phyloP scores from a whole-genome alignment of 2,888 invertebrate species.

The Ichneumoninae sp. region DNA sequence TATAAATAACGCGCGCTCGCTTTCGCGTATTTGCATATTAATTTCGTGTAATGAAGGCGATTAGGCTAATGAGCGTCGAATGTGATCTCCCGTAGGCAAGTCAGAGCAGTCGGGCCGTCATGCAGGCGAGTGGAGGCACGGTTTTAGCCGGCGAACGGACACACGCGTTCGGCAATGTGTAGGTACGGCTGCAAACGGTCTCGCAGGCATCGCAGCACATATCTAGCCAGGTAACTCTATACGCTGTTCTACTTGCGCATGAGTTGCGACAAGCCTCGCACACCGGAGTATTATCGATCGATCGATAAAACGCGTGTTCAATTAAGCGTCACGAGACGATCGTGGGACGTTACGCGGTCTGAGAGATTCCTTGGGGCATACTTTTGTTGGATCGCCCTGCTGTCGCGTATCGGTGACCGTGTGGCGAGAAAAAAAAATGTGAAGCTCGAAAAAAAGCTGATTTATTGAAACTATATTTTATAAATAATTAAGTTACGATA shows the following conservation, averaged over 20 bases:
- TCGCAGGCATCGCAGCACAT: constrained; percentile 3
- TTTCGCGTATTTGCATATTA: constrained; percentile 81
- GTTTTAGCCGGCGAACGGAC: neutral
- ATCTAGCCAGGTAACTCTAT: constrained; percentile 69
- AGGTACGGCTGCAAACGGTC: neutral
- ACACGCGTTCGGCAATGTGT: neutral
- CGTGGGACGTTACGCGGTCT: constrained; percentile 12
- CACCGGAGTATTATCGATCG: constrained; percentile 58
- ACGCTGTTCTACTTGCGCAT: constrained; percentile 69
- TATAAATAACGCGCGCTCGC: constrained; percentile 69
- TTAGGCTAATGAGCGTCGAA: constrained; percentile 80
- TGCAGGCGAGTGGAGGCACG: neutral
- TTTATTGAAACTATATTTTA: no score
- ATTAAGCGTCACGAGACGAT: constrained; percentile 46
- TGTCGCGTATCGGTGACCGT: neutral
- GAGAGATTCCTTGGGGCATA: constrained; percentile 3
- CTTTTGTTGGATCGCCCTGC: constrained; percentile 7
- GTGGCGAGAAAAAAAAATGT: neutral
- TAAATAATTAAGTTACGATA: no score
- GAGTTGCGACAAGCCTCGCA: constrained; percentile 62
- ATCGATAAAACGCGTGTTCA: constrained; percentile 60
- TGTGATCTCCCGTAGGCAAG: constrained; percentile 72
- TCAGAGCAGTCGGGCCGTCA: constrained; percentile 2
- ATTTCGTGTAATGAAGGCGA: constrained; percentile 81
- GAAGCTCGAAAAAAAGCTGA: no score